Conservation (phyloP, 2,888 invertebrate species). For the Brenthis hecate region DNA sequence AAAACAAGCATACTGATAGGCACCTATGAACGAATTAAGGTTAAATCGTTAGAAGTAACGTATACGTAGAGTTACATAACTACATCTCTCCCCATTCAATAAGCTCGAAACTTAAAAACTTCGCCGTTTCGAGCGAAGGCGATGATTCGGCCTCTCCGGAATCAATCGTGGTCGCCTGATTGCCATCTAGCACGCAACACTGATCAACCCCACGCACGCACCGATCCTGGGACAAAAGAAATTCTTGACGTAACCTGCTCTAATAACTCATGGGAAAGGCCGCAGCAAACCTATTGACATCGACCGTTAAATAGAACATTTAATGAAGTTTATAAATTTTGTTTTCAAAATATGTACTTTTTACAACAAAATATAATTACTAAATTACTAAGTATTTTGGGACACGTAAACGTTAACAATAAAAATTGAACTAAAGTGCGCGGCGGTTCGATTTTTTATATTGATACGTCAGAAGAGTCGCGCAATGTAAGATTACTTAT, state of each 20-base stretch:
- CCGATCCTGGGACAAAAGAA: conserved; percentile 59
- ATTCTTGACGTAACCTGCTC: conserved; percentile 60
- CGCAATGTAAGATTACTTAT: too few species aligned
- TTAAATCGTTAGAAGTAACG: too few species aligned
- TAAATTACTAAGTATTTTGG: too few species aligned
- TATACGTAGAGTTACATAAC: too few species aligned
- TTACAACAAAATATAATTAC: conserved; percentile 2
- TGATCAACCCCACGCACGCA: conserved; percentile 71
- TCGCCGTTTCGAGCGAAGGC: conserved; percentile 39
- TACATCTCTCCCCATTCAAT: not conserved
- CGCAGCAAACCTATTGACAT: conserved; percentile 44
- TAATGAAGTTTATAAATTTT: conserved; percentile 30
- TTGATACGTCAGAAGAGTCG: too few species aligned
- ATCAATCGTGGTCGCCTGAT: conserved; percentile 76
- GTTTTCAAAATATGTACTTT: conserved; percentile 16
- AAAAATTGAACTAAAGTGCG: too few species aligned
- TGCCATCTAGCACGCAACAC: conserved; percentile 76
- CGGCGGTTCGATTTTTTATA: too few species aligned
- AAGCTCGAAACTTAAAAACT: conserved; percentile 26
- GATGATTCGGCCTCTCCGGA: conserved; percentile 54
- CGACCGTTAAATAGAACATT: conserved; percentile 38
- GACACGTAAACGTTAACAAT: too few species aligned
- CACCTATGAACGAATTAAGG: too few species aligned
- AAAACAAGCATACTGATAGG: too few species aligned
- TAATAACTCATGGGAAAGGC: conserved; percentile 48